Evolutionary conservation across 2,797 vertebrate species (phyloP).

Genomic region (Aldrovandia affinis): DNA sequence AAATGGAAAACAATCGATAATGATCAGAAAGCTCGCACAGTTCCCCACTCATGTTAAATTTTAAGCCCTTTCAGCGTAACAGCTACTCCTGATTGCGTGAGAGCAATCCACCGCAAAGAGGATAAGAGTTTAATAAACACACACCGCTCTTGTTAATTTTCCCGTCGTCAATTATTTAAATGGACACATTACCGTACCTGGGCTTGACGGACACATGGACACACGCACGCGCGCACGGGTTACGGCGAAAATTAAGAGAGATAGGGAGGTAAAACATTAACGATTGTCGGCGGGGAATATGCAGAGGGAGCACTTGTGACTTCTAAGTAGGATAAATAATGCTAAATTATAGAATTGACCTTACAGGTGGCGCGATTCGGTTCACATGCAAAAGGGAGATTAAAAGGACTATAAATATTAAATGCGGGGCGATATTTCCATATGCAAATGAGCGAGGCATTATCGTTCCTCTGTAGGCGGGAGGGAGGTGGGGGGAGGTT

Average conservation of each 20-base stretch:
- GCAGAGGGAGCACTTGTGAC: slow-evolving; percentile 61
- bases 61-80: not conserved
- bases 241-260: no score
- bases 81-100: not conserved
- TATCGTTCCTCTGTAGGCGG: slow-evolving; percentile 65
- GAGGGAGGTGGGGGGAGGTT: no score
- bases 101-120: not conserved
- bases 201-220: slow-evolving; percentile 73
- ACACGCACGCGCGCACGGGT: no score
- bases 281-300: slow-evolving; percentile 59
- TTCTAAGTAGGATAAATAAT: slow-evolving; percentile 74
- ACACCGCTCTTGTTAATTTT: slow-evolving; percentile 43
- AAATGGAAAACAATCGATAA: not conserved
- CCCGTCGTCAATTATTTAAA: slow-evolving; percentile 55
- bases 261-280: slow-evolving; percentile 68
- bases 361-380: slow-evolving; percentile 65
- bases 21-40: not conserved
- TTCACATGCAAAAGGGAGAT: slow-evolving; percentile 71
- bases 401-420: slow-evolving; percentile 78
- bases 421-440: slow-evolving; percentile 70
- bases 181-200: slow-evolving; percentile 62
- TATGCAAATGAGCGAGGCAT: slow-evolving; percentile 71
- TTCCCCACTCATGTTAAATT: not conserved
- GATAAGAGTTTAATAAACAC: not conserved
- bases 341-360: slow-evolving; percentile 73